phyloP scores from a whole-genome alignment of 2,888 invertebrate genomes.

The Erynnis tages region DNA sequence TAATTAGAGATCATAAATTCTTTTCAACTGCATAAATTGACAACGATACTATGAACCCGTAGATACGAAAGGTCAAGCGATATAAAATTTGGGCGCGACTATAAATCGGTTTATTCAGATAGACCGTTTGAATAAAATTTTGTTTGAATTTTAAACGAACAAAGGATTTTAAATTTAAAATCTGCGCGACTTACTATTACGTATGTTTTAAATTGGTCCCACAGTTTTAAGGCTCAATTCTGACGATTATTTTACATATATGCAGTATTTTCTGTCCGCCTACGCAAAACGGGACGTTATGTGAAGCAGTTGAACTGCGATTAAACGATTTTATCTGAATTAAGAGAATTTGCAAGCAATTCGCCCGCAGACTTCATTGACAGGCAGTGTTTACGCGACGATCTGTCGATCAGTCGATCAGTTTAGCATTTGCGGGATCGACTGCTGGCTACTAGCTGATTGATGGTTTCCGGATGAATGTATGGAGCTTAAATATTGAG shows the following conservation, averaged over 20 bases:
- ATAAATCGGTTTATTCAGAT: slow-evolving; percentile 12
- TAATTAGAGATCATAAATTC: slow-evolving; percentile 31
- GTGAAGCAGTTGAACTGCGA: neutral
- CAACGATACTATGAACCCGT: slow-evolving; percentile 28
- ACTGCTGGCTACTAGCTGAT: slow-evolving; percentile 38
- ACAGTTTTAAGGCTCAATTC: neutral
- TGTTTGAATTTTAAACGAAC: slow-evolving; percentile 3
- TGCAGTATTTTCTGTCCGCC: no score
- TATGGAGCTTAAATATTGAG: slow-evolving; percentile 61
- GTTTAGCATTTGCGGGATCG: slow-evolving; percentile 42
- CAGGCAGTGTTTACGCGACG: slow-evolving; percentile 30
- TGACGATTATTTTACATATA: neutral
- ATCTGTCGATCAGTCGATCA: slow-evolving; percentile 39
- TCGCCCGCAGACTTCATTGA: slow-evolving; percentile 40
- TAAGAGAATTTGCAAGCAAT: neutral
- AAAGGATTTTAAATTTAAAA: slow-evolving; percentile 13
- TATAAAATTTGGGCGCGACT: slow-evolving; percentile 21
- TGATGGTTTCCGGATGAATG: slow-evolving; percentile 64
- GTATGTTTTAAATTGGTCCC: neutral
- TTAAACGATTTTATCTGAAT: no score
- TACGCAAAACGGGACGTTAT: no score
- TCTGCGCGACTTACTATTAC: neutral
- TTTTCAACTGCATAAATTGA: slow-evolving; percentile 22
- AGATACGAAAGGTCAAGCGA: slow-evolving; percentile 32
- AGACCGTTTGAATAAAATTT: slow-evolving; percentile 9